phyloP scores from a whole-genome alignment of 1,140 invertebrate genomes.

The Trinorchestia longiramus region DNA sequence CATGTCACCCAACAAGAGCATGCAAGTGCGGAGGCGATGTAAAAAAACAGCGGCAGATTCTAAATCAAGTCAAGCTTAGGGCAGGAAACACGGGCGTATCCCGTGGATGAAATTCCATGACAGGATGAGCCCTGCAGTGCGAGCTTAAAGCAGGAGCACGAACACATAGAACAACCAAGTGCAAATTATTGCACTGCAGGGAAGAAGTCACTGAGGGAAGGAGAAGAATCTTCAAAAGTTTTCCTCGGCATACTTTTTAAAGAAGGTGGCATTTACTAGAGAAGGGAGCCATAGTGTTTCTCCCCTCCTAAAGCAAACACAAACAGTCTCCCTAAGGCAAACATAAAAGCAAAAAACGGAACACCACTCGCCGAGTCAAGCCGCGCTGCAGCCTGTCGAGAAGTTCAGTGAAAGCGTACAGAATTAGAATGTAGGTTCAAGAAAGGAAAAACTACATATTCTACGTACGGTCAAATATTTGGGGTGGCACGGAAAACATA shows the following conservation, averaged over 20 bases:
- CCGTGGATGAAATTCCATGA: background rate
- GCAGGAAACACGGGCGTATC: background rate
- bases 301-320: background rate
- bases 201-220: background rate
- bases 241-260: background rate
- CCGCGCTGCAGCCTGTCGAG: background rate
- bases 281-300: conserved; percentile 15
- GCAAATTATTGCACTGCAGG: background rate
- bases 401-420: background rate
- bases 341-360: background rate
- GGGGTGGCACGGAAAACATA: background rate
- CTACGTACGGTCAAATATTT: background rate
- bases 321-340: conserved; percentile 10
- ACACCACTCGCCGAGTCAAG: background rate
- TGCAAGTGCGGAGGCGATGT: background rate
- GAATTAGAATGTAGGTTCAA: background rate
- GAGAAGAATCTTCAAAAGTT: background rate
- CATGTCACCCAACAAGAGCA: background rate
- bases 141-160: background rate
- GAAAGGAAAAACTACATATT: background rate
- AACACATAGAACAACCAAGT: background rate
- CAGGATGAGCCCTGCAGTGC: background rate
- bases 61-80: background rate
- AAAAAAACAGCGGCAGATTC: background rate
- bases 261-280: conserved; percentile 19